A percentile compares a stretch with the other conserved stretches of the same genome.
phyloP scores from a whole-genome alignment of 2,797 vertebrate genomes.

The Gallinago stenura region DNA sequence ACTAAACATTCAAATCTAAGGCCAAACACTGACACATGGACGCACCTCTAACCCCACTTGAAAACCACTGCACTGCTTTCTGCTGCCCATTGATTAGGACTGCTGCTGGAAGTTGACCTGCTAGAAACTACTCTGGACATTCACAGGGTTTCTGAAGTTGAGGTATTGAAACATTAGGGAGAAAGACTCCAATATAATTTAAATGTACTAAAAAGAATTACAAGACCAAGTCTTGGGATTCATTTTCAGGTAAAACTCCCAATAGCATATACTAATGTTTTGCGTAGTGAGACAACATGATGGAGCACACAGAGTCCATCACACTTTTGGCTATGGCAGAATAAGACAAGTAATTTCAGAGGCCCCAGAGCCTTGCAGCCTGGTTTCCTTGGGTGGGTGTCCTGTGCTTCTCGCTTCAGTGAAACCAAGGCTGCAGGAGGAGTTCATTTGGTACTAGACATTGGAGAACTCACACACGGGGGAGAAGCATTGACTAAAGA shows the following conservation, averaged over 20 bases:
- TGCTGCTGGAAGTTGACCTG: neutral
- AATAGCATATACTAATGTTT: neutral
- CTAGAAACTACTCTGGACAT: neutral
- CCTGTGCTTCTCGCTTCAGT: neutral
- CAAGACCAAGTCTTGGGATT: neutral
- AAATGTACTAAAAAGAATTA: neutral
- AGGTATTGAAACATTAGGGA: neutral
- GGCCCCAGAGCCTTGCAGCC: neutral
- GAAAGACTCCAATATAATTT: neutral
- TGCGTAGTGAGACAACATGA: neutral
- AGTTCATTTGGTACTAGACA: neutral
- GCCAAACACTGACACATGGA: neutral
- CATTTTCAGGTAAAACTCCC: neutral
- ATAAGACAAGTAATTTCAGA: neutral
- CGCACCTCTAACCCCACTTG: neutral
- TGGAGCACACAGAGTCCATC: neutral
- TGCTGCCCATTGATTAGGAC: neutral
- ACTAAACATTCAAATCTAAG: neutral
- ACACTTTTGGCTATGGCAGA: neutral
- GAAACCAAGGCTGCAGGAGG: neutral
- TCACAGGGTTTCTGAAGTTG: neutral
- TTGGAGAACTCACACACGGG: neutral
- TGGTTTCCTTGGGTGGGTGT: neutral
- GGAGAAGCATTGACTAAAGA: neutral
- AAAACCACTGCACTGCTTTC: neutral